A percentile compares a stretch with the other conserved stretches of the same genome.
Evolutionary conservation across 2,888 invertebrate species (phyloP).

Genomic region (Hydroisotoma schaefferi): DNA sequence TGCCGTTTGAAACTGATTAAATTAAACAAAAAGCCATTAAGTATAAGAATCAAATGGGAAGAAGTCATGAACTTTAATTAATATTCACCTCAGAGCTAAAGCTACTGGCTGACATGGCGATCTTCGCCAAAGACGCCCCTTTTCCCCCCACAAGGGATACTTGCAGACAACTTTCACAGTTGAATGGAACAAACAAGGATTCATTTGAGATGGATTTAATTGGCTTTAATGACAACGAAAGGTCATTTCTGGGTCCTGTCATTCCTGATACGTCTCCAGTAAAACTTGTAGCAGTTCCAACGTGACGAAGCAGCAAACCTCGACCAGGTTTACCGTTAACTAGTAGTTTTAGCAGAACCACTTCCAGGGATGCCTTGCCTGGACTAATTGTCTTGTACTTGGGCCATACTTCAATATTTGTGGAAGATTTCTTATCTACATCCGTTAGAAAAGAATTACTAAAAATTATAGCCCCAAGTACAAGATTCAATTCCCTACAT

Average conservation of each 20-base stretch:
- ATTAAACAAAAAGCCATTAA: neutral
- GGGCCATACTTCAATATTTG: conserved; percentile 45
- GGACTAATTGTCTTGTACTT: conserved; percentile 8
- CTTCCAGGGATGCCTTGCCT: conserved; percentile 27
- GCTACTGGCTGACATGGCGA: conserved; percentile 52
- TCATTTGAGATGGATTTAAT: neutral
- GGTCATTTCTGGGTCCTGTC: neutral
- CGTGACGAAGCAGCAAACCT: conserved; percentile 37
- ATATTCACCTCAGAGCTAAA: neutral
- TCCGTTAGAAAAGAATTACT: neutral
- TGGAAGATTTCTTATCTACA: conserved; percentile 29
- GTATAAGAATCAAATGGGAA: neutral
- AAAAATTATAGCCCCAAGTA: neutral
- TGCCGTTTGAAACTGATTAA: conserved; percentile 59
- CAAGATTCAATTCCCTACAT: neutral
- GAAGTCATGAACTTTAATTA: neutral
- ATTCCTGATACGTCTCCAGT: no score
- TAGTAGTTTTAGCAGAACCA: conserved; percentile 29
- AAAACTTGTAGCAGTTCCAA: conserved; percentile 12
- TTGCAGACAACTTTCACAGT: conserved; percentile 54
- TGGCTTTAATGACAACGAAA: neutral
- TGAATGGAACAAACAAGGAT: neutral
- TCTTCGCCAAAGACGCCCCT: conserved; percentile 68
- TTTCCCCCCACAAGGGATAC: conserved; percentile 69
- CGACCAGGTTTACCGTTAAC: conserved; percentile 37